phyloP scores from a whole-genome alignment of 2,113 vertebrate species.

The Phalacrocorax brasilianus region DNA sequence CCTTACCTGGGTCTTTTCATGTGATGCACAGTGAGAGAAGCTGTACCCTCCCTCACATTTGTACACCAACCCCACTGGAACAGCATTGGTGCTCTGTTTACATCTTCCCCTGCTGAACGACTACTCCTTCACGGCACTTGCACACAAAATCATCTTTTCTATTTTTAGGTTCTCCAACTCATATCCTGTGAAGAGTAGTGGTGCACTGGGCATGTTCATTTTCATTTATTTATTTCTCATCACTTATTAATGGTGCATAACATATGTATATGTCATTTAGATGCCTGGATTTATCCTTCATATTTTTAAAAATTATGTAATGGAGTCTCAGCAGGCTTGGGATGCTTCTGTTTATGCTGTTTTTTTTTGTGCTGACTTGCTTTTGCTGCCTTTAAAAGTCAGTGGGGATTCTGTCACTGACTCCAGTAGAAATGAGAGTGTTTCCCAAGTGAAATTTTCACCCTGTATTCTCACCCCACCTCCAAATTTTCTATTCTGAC shows the following conservation, averaged over 20 bases:
- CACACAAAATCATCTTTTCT: slow-evolving; percentile 24
- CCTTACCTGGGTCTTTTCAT: neutral
- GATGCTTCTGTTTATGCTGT: neutral
- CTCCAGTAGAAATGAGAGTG: neutral
- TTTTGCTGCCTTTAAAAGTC: neutral
- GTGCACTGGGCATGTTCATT: neutral
- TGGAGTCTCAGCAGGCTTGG: neutral
- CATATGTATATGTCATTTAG: slow-evolving; percentile 42
- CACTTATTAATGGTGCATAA: slow-evolving; percentile 51
- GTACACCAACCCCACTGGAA: neutral
- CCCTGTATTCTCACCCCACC: neutral
- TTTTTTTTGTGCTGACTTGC: neutral
- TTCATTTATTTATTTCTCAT: slow-evolving; percentile 60
- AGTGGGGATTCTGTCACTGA: neutral
- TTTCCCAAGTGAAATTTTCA: neutral
- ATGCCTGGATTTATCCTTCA: neutral
- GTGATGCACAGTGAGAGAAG: neutral
- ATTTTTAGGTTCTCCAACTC: neutral
- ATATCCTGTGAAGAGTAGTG: neutral
- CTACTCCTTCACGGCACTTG: neutral
- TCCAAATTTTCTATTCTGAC: neutral
- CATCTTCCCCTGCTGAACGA: neutral
- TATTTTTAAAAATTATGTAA: slow-evolving; percentile 35
- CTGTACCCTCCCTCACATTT: neutral
- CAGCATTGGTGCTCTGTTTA: neutral